Evolutionary conservation across 2,888 invertebrate species (phyloP), one percentile per base, ranked within the genome.

Genomic region (Drosophila atripex): DNA sequence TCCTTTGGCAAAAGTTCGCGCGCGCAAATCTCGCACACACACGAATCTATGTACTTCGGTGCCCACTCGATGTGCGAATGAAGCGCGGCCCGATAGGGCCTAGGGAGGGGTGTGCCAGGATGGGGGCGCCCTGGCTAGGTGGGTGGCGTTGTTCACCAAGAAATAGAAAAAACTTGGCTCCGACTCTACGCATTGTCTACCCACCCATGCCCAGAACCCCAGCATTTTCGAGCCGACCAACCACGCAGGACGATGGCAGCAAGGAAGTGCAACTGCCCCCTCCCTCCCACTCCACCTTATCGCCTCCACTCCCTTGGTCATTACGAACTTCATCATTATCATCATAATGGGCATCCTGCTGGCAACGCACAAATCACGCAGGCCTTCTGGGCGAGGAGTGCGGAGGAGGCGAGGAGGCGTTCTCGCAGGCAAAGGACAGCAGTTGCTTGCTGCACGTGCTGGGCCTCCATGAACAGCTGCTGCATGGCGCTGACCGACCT

Each of bases 361-460:
- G 69, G 69, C 71, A 76, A 75, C 68, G 76, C 73, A 79, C 60
- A 66, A 72, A 71, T 66, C 73, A 70, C 70, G 59, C 73, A 64
- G 47, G 4, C 47, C 47, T 51, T 39, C 7, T 32, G 18, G 52
- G 58, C 6, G 4, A 8, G 16, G 39, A 7, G 18, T 9, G 18
- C 16, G 18, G 0, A 41, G 39, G 6, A 41, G 39, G 6, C 9
- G 16, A 1, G 16, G 59, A 18, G 18, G 1, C 18, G 25, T 50
- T 21, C 16, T 32, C 47, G 50, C 51, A 47, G 57, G 41, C 46
- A 41, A 58, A 51, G 73, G 58, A 28, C 77, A 82, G 32, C 77
- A 82, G 85, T 85, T 85, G 85, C 84, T 85, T 85, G 85, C 84
- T 85, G 80, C 85, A 86, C 85, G 87, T 85, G 84, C 84, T 85